Base-by-base conservation (phyloP, 1,140 invertebrate genomes). In the Phocides pigmalion region DNA sequence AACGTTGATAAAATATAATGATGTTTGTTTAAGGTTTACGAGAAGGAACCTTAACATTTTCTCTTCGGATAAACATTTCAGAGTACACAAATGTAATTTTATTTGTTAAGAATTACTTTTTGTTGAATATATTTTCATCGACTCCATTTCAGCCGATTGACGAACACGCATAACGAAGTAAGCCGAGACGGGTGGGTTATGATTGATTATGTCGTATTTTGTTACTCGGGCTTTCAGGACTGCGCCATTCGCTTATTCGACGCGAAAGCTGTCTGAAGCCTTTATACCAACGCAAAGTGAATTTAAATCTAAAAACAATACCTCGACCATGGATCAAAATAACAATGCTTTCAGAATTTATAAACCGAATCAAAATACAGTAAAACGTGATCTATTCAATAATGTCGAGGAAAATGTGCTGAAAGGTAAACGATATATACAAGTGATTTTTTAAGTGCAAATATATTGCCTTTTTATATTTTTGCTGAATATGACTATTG, bases 161-260 rank as follows among this genome's bases (percentile, higher is more conserved):
- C 76, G 80, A 85, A 80, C 78, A 70, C 72, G 75, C 79, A 88
- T 83, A 87, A 78, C 78, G 73, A 76, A 85, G 85, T 85, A 87
- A 82, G 77, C 64, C 54, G 76, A 81, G 79, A 66, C 67, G 80
- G 79, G 78, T 62, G 77, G 72, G 63, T 76, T 79, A 87, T 89
- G 87, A 89, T 89, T 87, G 87, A 89, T 89, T 89, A 84, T 81
- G 68, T 72, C 62, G 66, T 82, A 79, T 87, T 87, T 80, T 79
- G 75, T 86, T 81, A 81, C 74, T 64, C 64, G 59, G 77, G 76
- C 75, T 76, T 72, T 74, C 72, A 83, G 56, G 71, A 51, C 19
- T 41, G 51, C 32, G 58, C 28, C 50, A 63, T 70, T 53, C 44
- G 66, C 56, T 61, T 62, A 25, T 44, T 68, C 67, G 59, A 56